phyloP scores from a whole-genome alignment of 1,140 invertebrate genomes.

The Notospermus geniculatus region DNA sequence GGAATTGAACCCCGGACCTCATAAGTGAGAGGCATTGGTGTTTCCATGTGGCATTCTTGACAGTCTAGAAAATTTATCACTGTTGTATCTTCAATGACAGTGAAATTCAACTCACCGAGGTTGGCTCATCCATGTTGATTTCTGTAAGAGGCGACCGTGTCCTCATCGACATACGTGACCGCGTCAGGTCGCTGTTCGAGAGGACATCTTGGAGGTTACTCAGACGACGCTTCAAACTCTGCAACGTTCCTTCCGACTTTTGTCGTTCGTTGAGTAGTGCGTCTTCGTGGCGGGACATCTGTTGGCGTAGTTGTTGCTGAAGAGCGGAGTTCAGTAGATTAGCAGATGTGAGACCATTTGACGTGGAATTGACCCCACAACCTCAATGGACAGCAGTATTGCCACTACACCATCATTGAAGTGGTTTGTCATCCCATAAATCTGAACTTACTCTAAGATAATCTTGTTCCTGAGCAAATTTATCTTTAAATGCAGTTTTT shows the following conservation, averaged over 20 bases:
- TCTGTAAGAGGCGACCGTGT: background rate
- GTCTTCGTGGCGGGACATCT: conserved; percentile 46
- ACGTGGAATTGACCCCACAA: too few species aligned
- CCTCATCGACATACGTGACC: background rate
- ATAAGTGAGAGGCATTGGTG: too few species aligned
- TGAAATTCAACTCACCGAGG: background rate
- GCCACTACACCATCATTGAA: too few species aligned
- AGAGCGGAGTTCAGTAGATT: background rate
- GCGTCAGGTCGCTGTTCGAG: conserved; percentile 7
- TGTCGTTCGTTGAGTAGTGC: conserved; percentile 40
- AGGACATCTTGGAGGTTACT: conserved; percentile 47
- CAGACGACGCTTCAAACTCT: conserved; percentile 41
- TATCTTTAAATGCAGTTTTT: conserved; percentile 35
- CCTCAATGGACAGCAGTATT: too few species aligned
- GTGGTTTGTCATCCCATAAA: too few species aligned
- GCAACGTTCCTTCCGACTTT: conserved; percentile 47
- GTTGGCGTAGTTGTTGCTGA: conserved; percentile 46
- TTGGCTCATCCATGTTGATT: background rate
- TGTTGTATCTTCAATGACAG: too few species aligned
- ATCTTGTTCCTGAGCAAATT: conserved; percentile 45
- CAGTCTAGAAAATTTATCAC: too few species aligned
- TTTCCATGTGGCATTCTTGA: too few species aligned
- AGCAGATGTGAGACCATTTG: too few species aligned
- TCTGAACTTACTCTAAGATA: conserved; percentile 45
- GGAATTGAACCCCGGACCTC: too few species aligned